Conservation (phyloP, 2,888 invertebrate genomes). For the Polyommatus iphigenia region DNA sequence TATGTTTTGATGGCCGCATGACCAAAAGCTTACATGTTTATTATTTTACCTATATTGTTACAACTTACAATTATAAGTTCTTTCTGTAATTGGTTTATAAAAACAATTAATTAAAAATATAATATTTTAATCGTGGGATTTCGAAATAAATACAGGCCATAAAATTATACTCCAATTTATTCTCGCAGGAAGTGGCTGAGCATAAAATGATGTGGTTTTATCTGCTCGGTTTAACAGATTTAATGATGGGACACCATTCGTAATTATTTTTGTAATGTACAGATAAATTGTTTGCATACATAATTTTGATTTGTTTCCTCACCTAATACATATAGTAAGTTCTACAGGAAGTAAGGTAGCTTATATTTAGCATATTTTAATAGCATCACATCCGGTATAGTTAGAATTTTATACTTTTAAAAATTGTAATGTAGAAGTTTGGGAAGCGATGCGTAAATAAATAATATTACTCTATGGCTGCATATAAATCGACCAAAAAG, state of each 20-base stretch:
- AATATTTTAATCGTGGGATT: background rate
- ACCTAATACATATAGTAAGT: background rate
- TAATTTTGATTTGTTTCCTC: background rate
- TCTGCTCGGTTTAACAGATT: background rate
- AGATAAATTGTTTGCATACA: background rate
- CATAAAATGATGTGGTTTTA: conserved; percentile 15
- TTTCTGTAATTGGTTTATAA: background rate
- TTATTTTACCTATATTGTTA: background rate
- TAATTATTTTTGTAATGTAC: background rate
- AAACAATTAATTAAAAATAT: background rate
- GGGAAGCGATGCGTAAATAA: background rate
- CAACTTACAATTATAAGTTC: no score
- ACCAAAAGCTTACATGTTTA: no score
- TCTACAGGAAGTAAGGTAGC: background rate
- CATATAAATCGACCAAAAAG: no score
- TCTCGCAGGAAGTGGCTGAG: conserved; percentile 17
- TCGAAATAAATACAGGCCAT: background rate
- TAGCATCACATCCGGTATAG: background rate
- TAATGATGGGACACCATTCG: conserved; percentile 2
- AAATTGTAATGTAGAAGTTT: background rate
- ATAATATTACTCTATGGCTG: background rate
- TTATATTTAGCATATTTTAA: background rate
- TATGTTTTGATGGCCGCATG: no score
- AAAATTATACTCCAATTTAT: conserved; percentile 5
- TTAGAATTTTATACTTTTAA: background rate